These are phyloP conservation scores for Apostichopus leukothele DNA, from an alignment of 53 echinoderm and acorn worm genomes.

Conservation along the genomic window DNA sequence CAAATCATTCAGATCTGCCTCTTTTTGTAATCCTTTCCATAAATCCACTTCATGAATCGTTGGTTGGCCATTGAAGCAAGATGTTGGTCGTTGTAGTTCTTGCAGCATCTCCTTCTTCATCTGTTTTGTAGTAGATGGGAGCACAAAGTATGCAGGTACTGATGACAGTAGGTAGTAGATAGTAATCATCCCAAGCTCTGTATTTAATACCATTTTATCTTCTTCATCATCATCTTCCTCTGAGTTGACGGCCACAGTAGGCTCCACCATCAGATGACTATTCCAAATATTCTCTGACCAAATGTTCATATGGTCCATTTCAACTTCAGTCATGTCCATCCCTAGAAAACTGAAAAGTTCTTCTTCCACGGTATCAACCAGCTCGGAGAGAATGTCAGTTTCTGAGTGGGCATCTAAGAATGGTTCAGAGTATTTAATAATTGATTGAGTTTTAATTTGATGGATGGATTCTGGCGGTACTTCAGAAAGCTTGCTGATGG, in stretches of 20 bases:
- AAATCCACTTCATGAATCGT: slow-evolving; percentile 72
- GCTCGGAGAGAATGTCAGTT: slow-evolving; percentile 59
- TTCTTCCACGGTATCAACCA: slow-evolving; percentile 77
- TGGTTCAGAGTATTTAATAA: slow-evolving; percentile 81
- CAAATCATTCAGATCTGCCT: slow-evolving; percentile 73
- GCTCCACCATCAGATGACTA: slow-evolving; percentile 65
- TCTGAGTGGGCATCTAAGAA: slow-evolving; percentile 66
- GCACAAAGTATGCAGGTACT: slow-evolving; percentile 73
- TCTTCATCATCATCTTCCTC: slow-evolving; percentile 47
- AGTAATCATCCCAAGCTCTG: slow-evolving; percentile 73
- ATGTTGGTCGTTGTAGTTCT: slow-evolving; percentile 81
- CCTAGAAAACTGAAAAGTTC: slow-evolving; percentile 74
- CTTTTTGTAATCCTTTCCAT: slow-evolving; percentile 64
- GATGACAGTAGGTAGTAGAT: slow-evolving; percentile 88
- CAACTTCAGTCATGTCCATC: slow-evolving; percentile 62
- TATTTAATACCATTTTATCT: slow-evolving; percentile 48
- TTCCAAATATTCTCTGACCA: slow-evolving; percentile 96
- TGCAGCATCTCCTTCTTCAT: slow-evolving; percentile 81
- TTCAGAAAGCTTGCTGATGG: slow-evolving; percentile 60
- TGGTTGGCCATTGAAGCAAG: slow-evolving; percentile 93
- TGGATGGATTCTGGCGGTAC: slow-evolving; percentile 74
- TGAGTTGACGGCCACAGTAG: not conserved
- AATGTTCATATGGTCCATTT: slow-evolving; percentile 68
- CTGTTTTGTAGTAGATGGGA: slow-evolving; percentile 63
- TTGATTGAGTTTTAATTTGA: slow-evolving; percentile 58